Conservation (phyloP, 1,140 invertebrate genomes). For the Elysia chlorotica region DNA sequence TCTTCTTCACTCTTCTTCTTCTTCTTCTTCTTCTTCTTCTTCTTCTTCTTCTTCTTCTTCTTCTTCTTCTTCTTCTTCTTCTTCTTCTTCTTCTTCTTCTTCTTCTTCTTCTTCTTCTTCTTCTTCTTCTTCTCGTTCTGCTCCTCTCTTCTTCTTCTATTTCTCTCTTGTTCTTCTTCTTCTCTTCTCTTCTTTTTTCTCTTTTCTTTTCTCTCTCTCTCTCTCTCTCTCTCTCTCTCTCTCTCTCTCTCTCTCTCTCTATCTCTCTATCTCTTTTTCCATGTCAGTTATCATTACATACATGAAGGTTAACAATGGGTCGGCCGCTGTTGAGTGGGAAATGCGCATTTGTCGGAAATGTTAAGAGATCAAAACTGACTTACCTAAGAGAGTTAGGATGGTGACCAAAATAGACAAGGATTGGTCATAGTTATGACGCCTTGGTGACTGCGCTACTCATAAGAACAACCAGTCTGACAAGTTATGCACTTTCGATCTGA, state of each 20-base stretch:
- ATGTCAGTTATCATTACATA: too few relatives aligned
- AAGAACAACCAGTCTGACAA: too few relatives aligned
- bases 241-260: slow-evolving; percentile 9
- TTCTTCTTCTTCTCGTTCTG: background rate
- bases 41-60: slow-evolving; percentile 1
- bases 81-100: background rate
- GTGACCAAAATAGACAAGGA: too few relatives aligned
- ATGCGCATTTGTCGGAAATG: too few relatives aligned
- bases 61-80: background rate
- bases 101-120: background rate
- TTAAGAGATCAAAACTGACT: too few relatives aligned
- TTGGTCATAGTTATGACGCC: too few relatives aligned
- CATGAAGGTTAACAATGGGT: too few relatives aligned
- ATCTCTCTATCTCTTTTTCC: slow-evolving; percentile 1
- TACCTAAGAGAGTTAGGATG: too few relatives aligned
- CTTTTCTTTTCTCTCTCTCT: background rate
- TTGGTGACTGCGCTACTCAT: too few relatives aligned
- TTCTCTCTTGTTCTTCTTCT: slow-evolving; percentile 1
- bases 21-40: background rate
- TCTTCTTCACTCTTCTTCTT: background rate
- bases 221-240: slow-evolving; percentile 14
- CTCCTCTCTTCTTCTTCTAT: slow-evolving; percentile 1
- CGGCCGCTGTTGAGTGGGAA: too few relatives aligned
- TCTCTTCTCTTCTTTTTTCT: background rate
- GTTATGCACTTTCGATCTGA: too few relatives aligned